Conservation (phyloP, 1,140 invertebrate genomes). For the Saccostrea echinata region DNA sequence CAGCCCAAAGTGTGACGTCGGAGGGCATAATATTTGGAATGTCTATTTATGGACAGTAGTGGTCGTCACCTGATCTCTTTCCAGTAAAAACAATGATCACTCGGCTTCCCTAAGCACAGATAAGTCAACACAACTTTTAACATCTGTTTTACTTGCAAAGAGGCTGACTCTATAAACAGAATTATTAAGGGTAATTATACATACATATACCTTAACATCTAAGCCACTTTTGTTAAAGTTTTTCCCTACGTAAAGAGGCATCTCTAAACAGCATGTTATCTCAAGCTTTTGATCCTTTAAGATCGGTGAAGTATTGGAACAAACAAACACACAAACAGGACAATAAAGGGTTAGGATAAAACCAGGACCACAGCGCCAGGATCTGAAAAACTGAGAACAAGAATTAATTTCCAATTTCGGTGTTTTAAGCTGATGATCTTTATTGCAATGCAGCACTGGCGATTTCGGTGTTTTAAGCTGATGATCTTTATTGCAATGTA, state of each 20-base stretch:
- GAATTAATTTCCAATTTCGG: constrained; percentile 25
- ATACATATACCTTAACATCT: not conserved
- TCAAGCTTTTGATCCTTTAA: constrained; percentile 29
- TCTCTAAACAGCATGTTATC: constrained; percentile 26
- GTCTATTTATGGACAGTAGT: not conserved
- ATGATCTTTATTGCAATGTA: not conserved
- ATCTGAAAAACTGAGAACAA: constrained; percentile 29
- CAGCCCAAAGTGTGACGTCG: not conserved
- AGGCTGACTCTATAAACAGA: constrained; percentile 20
- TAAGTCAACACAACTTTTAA: constrained; percentile 35
- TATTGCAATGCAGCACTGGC: constrained; percentile 12
- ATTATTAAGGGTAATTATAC: constrained; percentile 36
- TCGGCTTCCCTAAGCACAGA: constrained; percentile 9
- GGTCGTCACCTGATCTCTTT: not conserved
- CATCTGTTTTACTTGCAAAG: constrained; percentile 37
- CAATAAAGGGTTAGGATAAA: constrained; percentile 34
- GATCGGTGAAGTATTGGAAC: constrained; percentile 30
- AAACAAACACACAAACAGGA: constrained; percentile 36
- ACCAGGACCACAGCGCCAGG: constrained; percentile 8
- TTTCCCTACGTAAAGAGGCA: not conserved
- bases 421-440: constrained; percentile 24
- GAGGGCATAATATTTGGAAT: not conserved
- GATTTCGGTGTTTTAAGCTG: constrained; percentile 23
- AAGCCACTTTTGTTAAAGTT: constrained; percentile 1
- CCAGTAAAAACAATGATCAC: not conserved